Conservation (phyloP, 1,140 invertebrate genomes). For the Bicyclus anynana region DNA sequence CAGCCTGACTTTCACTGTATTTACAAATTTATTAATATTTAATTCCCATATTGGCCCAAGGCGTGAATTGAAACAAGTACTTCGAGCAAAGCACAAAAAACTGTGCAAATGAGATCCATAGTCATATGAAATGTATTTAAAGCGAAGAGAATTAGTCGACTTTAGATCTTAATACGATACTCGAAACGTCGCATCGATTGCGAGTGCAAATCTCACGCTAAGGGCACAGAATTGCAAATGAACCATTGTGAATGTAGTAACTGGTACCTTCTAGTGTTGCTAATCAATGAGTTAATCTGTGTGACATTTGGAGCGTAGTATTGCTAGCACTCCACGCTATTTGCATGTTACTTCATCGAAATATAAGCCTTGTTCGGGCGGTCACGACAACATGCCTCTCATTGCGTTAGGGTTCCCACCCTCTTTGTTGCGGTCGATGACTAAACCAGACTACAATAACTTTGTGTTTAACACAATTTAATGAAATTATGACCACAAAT, state of each 20-base stretch:
- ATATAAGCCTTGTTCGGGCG: conserved; percentile 16
- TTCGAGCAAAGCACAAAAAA: too few species aligned
- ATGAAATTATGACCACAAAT: background rate
- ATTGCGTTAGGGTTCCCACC: background rate
- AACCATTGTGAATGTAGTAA: background rate
- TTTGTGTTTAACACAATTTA: background rate
- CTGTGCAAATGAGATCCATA: too few species aligned
- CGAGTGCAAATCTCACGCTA: too few species aligned
- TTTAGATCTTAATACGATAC: too few species aligned
- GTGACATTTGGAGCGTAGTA: conserved; percentile 24
- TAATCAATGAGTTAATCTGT: conserved; percentile 19
- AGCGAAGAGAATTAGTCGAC: too few species aligned
- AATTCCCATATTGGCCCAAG: too few species aligned
- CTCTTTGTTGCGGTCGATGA: background rate
- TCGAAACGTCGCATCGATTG: too few species aligned
- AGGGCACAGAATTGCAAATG: too few species aligned
- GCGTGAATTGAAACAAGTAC: too few species aligned
- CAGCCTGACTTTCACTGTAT: too few species aligned
- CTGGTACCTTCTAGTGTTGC: background rate
- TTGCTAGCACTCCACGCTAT: conserved; percentile 6
- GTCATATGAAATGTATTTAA: too few species aligned
- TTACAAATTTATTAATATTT: too few species aligned
- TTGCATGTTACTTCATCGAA: conserved; percentile 21
- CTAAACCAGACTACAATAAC: background rate
- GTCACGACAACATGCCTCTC: conserved; percentile 11